phyloP scores from a whole-genome alignment of 2,888 invertebrate species.

The Beris chalybata region DNA sequence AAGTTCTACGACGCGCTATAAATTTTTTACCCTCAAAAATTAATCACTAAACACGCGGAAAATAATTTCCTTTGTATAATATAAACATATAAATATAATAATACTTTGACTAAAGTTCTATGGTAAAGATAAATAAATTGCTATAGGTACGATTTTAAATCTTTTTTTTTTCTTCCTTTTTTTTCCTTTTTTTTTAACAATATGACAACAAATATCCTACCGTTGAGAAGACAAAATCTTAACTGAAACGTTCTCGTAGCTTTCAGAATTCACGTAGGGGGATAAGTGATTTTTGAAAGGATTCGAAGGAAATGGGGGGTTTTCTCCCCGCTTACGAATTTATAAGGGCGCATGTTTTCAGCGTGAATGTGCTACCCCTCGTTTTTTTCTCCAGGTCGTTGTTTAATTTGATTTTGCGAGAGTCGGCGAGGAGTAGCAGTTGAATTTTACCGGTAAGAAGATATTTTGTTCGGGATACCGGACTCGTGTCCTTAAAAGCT shows the following conservation, averaged over 20 bases:
- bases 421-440: too few relatives aligned
- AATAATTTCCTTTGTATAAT: too few relatives aligned
- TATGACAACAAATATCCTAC: conserved; percentile 56
- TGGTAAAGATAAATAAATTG: conserved; percentile 1
- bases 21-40: too few relatives aligned
- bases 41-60: too few relatives aligned
- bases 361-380: conserved; percentile 10
- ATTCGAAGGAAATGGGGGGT: conserved; percentile 15
- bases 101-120: too few relatives aligned
- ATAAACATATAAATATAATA: too few relatives aligned
- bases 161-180: conserved; percentile 19
- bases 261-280: conserved; percentile 25
- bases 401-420: too few relatives aligned
- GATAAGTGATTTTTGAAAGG: conserved; percentile 27
- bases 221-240: conserved; percentile 58
- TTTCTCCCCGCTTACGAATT: not conserved
- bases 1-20: too few relatives aligned
- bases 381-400: not conserved
- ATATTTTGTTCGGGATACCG: too few relatives aligned
- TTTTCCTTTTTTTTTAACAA: conserved; percentile 23
- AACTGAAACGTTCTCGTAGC: conserved; percentile 50
- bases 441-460: too few relatives aligned
- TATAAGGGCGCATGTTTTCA: conserved; percentile 25
- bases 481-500: too few relatives aligned
- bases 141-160: conserved; percentile 18